Conservation (phyloP, 2,113 vertebrate genomes). For the Tragelaphus buxtoni region DNA sequence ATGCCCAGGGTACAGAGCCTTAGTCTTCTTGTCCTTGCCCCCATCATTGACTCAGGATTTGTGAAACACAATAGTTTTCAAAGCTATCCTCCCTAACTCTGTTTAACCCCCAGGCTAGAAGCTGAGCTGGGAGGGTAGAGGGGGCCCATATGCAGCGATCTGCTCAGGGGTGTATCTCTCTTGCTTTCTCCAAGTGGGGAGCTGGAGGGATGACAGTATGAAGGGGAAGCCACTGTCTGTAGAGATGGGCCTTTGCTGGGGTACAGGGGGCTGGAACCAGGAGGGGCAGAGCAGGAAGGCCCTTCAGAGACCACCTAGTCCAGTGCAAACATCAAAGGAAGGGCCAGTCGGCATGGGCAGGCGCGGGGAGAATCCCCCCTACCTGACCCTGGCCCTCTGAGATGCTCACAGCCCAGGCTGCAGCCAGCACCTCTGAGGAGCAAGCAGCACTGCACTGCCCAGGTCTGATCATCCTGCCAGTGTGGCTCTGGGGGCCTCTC, state of each 20-base stretch:
- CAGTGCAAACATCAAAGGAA: not conserved
- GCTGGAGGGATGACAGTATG: not conserved
- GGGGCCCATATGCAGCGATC: rapidly evolving
- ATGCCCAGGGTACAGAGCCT: not conserved
- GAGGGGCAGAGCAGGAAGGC: not conserved
- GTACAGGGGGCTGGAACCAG: not conserved
- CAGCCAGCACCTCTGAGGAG: rapidly evolving
- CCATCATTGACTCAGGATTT: not conserved
- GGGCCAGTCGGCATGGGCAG: rapidly evolving
- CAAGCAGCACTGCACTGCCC: rapidly evolving
- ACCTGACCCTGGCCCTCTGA: not conserved
- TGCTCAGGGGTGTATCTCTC: not conserved
- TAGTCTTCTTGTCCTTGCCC: not conserved
- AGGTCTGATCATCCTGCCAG: not conserved
- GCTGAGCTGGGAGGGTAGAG: not conserved
- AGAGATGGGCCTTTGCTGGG: not conserved
- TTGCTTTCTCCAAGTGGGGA: not conserved
- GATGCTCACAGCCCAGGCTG: rapidly evolving
- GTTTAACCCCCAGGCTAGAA: not conserved
- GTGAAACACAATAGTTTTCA: not conserved
- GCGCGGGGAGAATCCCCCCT: rapidly evolving
- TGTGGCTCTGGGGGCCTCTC: not conserved
- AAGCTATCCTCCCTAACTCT: not conserved
- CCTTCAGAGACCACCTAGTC: not conserved
- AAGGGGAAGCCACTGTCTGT: not conserved